phyloP scores from a whole-genome alignment of 2,113 vertebrate species.

The Aix galericulata region DNA sequence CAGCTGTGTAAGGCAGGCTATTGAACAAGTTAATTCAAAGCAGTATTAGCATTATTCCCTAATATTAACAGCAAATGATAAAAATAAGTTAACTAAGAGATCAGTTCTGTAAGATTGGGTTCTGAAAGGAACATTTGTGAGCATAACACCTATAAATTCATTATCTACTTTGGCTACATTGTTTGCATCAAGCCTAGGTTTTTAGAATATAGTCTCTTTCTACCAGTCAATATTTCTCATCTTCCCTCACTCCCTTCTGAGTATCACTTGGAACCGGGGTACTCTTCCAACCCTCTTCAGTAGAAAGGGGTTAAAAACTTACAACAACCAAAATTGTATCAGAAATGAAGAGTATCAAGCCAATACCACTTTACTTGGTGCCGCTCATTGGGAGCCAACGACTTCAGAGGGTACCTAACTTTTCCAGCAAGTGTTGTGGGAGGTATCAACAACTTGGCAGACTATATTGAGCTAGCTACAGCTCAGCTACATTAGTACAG shows the following conservation, averaged over 20 bases:
- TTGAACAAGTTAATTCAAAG: background rate
- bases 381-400: background rate
- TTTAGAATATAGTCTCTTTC: background rate
- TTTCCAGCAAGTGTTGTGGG: background rate
- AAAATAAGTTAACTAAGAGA: background rate
- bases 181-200: background rate
- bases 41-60: background rate
- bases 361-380: background rate
- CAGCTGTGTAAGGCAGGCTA: background rate
- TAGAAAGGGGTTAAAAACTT: background rate
- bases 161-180: background rate
- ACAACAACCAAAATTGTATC: background rate
- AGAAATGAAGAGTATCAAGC: background rate
- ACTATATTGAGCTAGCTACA: background rate
- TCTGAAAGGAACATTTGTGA: background rate
- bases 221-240: background rate
- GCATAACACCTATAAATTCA: background rate
- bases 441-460: background rate
- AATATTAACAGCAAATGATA: background rate
- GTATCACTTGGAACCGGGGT: background rate
- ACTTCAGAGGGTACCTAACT: background rate
- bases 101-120: background rate
- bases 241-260: background rate
- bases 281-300: background rate
- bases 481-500: background rate